phyloP scores from a whole-genome alignment of 2,888 invertebrate genomes.

The Bellardia bayeri region DNA sequence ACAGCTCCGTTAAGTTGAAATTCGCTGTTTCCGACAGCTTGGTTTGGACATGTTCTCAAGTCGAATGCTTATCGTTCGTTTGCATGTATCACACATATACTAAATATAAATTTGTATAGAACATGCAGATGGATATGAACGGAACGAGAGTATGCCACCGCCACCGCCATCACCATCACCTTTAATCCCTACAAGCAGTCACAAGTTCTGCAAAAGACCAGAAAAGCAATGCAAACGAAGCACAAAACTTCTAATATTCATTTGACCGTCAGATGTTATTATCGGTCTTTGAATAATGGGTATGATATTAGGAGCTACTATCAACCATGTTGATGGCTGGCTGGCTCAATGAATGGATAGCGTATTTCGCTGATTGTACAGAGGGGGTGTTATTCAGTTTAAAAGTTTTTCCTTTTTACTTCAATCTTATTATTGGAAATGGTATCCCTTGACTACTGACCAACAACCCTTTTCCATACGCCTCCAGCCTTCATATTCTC shows the following conservation, averaged over 20 bases:
- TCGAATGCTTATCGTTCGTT: slow-evolving; percentile 74
- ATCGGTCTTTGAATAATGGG: slow-evolving; percentile 68
- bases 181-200: slow-evolving; percentile 54
- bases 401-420: slow-evolving; percentile 20
- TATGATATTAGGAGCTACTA: slow-evolving; percentile 33
- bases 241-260: slow-evolving; percentile 75
- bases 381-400: background rate
- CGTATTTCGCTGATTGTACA: slow-evolving; percentile 33
- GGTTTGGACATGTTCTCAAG: slow-evolving; percentile 79
- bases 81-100: slow-evolving; percentile 33
- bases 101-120: slow-evolving; percentile 37
- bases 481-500: background rate
- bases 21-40: slow-evolving; percentile 80
- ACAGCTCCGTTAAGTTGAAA: slow-evolving; percentile 77
- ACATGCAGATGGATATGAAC: slow-evolving; percentile 37
- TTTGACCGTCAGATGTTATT: slow-evolving; percentile 77
- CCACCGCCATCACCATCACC: slow-evolving; percentile 20
- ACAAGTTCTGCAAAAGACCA: slow-evolving; percentile 45
- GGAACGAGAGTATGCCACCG: slow-evolving; percentile 34
- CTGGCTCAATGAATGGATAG: background rate
- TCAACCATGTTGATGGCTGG: background rate
- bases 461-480: slow-evolving; percentile 18
- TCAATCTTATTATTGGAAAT: slow-evolving; percentile 16
- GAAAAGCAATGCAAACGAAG: slow-evolving; percentile 56
- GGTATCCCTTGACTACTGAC: slow-evolving; percentile 5